These are phyloP conservation scores for Arizona elegans DNA, from an alignment of 2,113 vertebrate genomes.

Conservation along the genomic window DNA sequence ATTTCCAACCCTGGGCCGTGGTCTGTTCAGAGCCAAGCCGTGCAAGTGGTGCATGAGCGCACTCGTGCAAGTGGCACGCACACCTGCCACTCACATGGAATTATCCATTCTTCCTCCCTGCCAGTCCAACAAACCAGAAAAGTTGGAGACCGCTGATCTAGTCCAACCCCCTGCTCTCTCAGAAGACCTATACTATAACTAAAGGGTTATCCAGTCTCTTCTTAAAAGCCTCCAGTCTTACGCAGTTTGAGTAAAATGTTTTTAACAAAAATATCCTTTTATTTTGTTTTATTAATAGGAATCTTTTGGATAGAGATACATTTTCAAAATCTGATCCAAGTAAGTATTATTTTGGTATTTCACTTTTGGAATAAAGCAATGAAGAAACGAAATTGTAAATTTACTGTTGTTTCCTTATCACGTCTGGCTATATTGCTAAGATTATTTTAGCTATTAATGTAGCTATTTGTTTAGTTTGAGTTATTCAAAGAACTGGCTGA, in stretches of 20 bases:
- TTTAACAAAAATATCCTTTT: not conserved
- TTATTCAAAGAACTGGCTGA: not conserved
- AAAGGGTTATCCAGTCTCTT: not conserved
- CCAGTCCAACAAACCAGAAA: not conserved
- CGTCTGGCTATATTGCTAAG: not conserved
- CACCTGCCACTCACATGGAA: not conserved
- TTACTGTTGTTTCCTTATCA: not conserved
- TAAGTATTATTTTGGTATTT: slow-evolving; percentile 69
- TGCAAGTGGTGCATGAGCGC: not conserved
- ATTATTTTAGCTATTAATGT: not conserved
- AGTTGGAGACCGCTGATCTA: not conserved
- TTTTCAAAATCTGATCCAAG: slow-evolving; percentile 95
- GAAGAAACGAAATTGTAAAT: not conserved
- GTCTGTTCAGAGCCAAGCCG: not conserved
- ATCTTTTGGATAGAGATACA: slow-evolving; percentile 91
- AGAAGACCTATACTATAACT: not conserved
- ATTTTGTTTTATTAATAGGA: slow-evolving; percentile 64
- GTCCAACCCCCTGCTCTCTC: not conserved
- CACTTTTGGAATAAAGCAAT: not conserved
- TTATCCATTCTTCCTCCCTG: not conserved
- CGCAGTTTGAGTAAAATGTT: not conserved
- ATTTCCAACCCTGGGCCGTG: not conserved
- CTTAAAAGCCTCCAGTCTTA: not conserved
- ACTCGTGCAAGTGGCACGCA: not conserved
- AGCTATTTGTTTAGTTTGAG: not conserved